phyloP scores from a whole-genome alignment of 2,888 invertebrate genomes.

The Ennomos quercinarius region DNA sequence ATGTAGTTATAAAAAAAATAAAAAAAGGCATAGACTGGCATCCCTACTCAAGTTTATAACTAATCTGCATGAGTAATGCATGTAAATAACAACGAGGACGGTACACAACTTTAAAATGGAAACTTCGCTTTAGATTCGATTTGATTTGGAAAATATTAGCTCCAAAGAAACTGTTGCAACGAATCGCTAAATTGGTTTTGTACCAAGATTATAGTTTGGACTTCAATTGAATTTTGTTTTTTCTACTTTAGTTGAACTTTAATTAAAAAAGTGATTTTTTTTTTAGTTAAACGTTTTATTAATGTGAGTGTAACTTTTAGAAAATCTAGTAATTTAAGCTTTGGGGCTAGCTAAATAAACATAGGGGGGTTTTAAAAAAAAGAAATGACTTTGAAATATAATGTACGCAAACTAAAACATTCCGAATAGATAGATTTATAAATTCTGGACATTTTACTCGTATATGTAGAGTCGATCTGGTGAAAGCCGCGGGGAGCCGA shows the following conservation, averaged over 20 bases:
- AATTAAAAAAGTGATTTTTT: constrained; percentile 14
- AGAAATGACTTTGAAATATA: too few species aligned
- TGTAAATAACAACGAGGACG: constrained; percentile 58
- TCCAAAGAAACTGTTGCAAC: constrained; percentile 30
- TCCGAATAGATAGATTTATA: too few species aligned
- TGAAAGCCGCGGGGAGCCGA: too few species aligned
- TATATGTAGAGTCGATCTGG: too few species aligned
- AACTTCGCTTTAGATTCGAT: constrained; percentile 37
- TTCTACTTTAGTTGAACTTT: constrained; percentile 13
- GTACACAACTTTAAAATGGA: constrained; percentile 48
- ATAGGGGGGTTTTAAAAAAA: too few species aligned
- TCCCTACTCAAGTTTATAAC: constrained; percentile 53
- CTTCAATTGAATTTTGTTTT: constrained; percentile 10
- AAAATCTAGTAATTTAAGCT: neutral
- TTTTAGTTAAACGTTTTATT: too few species aligned
- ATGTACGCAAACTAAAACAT: too few species aligned
- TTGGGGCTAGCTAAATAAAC: too few species aligned
- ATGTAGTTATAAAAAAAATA: too few species aligned
- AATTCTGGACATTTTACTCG: too few species aligned
- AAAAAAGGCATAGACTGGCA: constrained; percentile 1
- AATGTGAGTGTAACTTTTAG: too few species aligned
- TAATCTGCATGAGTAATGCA: constrained; percentile 76
- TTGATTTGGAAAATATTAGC: constrained; percentile 31
- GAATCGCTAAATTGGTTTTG: constrained; percentile 24
- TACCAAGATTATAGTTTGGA: constrained; percentile 26